Evolutionary conservation across 2,113 vertebrate genomes (phyloP).

Genomic region (Pongo abelii): DNA sequence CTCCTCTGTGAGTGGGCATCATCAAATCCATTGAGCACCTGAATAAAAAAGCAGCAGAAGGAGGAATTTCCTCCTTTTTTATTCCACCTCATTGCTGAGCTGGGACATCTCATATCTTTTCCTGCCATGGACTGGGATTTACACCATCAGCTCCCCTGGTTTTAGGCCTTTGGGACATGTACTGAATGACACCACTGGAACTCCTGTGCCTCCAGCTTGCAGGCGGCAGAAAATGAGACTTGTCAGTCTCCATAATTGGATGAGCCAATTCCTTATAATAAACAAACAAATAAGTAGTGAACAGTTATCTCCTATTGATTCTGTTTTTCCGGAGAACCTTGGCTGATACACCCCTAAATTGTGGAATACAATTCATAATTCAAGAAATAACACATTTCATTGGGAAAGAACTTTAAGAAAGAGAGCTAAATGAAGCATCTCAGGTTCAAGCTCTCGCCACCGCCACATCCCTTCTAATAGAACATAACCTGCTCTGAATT

Average conservation of each 20-base stretch:
- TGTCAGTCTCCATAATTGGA: background rate
- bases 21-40: background rate
- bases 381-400: background rate
- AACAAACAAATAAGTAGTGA: background rate
- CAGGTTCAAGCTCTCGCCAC: background rate
- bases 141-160: too few species aligned
- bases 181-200: background rate
- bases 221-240: background rate
- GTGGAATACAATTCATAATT: background rate
- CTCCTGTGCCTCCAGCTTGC: background rate
- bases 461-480: background rate
- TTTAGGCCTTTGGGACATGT: background rate
- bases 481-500: background rate
- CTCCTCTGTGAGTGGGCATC: background rate
- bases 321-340: background rate
- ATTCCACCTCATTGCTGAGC: background rate
- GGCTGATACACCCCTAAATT: background rate
- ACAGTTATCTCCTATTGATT: background rate
- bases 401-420: background rate
- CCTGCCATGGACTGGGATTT: background rate
- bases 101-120: background rate
- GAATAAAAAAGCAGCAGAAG: background rate
- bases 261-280: background rate
- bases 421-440: background rate
- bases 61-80: background rate